Conservation (phyloP, 2,797 vertebrate species). For the Sebastes itinus region DNA sequence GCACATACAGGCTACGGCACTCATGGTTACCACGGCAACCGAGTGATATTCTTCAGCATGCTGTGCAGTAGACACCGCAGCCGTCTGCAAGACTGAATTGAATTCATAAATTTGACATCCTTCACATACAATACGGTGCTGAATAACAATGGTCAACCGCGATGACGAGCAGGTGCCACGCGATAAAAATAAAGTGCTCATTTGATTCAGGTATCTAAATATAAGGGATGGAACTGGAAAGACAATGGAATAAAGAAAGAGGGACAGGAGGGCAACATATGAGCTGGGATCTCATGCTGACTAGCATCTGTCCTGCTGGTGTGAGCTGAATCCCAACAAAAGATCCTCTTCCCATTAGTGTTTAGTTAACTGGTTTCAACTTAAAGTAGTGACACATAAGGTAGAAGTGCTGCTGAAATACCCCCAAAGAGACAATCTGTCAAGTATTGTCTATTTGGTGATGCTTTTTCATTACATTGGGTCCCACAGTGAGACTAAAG, state of each 20-base stretch:
- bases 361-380: not conserved
- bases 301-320: not conserved
- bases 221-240: too few relatives aligned
- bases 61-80: not conserved
- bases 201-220: not conserved
- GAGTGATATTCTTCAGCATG: constrained; percentile 13
- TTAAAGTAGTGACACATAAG: not conserved
- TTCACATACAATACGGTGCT: not conserved
- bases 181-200: not conserved
- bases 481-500: too few relatives aligned
- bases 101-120: constrained; percentile 10
- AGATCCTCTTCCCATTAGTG: not conserved
- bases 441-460: too few relatives aligned
- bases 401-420: too few relatives aligned
- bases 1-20: not conserved
- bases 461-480: too few relatives aligned
- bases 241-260: not conserved
- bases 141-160: not conserved
- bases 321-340: not conserved
- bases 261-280: not conserved
- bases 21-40: constrained; percentile 54
- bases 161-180: not conserved
- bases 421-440: too few relatives aligned
- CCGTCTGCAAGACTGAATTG: not conserved
- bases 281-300: not conserved